These are phyloP conservation scores for Orius insidiosus DNA, from an alignment of 1,140 invertebrate genomes.

Conservation along the genomic window DNA sequence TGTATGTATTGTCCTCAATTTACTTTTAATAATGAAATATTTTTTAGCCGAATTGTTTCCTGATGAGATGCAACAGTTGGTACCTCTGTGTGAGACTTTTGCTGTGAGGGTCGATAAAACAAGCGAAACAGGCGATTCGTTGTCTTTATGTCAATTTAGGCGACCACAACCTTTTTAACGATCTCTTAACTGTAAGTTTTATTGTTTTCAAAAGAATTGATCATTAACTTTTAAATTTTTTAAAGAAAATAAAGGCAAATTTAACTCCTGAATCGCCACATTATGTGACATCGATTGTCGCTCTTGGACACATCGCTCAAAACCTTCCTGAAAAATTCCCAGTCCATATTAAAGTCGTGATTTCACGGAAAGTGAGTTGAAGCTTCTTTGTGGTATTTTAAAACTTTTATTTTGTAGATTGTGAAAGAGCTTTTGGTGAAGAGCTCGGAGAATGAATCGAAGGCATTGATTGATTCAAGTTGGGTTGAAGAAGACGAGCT, in stretches of 20 bases:
- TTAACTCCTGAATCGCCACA: conserved; percentile 61
- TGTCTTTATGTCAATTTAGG: conserved; percentile 79
- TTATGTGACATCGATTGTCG: conserved; percentile 84
- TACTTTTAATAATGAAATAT: conserved; percentile 2
- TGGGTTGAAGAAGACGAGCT: conserved; percentile 81
- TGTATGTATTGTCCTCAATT: background rate
- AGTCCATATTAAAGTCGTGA: conserved; percentile 79
- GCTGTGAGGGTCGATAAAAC: conserved; percentile 80
- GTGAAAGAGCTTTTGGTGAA: conserved; percentile 89
- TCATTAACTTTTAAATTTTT: too few species aligned
- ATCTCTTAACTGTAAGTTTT: conserved; percentile 81
- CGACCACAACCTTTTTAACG: conserved; percentile 65
- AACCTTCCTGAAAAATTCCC: conserved; percentile 79
- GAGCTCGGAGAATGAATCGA: conserved; percentile 36
- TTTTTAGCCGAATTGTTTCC: conserved; percentile 50
- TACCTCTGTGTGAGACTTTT: conserved; percentile 72
- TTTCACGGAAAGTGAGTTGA: conserved; percentile 60
- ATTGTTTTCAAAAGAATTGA: too few species aligned
- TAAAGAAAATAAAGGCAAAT: conserved; percentile 52
- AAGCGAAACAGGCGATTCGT: conserved; percentile 88
- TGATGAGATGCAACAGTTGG: conserved; percentile 50
- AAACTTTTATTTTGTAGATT: conserved; percentile 37
- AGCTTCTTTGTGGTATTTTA: too few species aligned
- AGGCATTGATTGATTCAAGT: conserved; percentile 34
- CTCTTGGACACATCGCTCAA: conserved; percentile 83